These are phyloP conservation scores for Mactra quadrangularis DNA, from an alignment of 1,140 invertebrate genomes.

Conservation along the genomic window DNA sequence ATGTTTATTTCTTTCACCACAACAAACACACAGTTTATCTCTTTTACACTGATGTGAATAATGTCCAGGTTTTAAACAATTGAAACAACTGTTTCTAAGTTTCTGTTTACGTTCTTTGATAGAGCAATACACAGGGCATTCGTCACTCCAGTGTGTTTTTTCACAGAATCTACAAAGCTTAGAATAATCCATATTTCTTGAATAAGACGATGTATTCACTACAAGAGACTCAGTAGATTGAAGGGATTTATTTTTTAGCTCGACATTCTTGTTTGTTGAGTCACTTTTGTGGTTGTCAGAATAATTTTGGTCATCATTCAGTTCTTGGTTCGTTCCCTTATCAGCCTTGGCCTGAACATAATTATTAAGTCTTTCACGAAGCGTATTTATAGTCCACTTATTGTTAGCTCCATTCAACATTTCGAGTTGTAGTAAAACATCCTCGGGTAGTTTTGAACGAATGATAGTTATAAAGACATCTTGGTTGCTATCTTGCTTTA, in stretches of 20 bases:
- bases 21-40: neutral
- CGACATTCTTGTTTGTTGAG: neutral
- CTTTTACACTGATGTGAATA: neutral
- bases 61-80: neutral
- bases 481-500: neutral
- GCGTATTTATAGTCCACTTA: neutral
- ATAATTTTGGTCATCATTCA: no score
- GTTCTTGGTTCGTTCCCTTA: neutral
- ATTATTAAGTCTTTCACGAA: neutral
- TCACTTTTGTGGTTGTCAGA: neutral
- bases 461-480: neutral
- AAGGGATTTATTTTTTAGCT: neutral
- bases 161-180: neutral
- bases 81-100: neutral
- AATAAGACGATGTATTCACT: neutral
- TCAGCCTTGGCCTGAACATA: neutral
- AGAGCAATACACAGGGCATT: neutral
- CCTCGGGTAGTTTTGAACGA: neutral
- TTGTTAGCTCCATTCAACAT: neutral
- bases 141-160: slow-evolving; percentile 9
- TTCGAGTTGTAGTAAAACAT: slow-evolving; percentile 4
- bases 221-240: neutral
- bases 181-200: neutral
- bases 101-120: neutral
- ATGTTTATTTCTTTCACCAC: neutral